phyloP scores from a whole-genome alignment of 2,797 vertebrate species.

The Acanthurus tractus region DNA sequence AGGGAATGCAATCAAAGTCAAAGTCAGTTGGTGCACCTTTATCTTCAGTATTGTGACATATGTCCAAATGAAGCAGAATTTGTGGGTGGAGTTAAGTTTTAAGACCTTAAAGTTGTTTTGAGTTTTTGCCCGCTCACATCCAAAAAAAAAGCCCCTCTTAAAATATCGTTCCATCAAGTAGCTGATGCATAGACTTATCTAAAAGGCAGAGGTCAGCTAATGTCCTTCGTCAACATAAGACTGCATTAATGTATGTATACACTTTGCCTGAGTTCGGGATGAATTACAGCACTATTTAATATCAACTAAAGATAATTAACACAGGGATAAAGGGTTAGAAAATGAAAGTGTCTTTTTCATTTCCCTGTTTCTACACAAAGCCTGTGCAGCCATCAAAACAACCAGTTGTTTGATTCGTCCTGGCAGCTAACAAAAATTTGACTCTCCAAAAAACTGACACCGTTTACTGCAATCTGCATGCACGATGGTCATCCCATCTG shows the following conservation, averaged over 20 bases:
- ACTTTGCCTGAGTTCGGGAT: too few species aligned
- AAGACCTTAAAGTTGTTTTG: conserved; percentile 1
- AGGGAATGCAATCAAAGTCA: neutral
- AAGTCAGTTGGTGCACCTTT: neutral
- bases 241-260: too few species aligned
- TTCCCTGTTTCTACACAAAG: neutral
- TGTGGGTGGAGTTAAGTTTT: conserved; percentile 1
- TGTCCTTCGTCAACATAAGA: too few species aligned
- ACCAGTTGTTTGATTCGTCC: conserved; percentile 19
- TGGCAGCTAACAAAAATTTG: conserved; percentile 5
- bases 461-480: conserved; percentile 6
- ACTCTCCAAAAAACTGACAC: conserved; percentile 9
- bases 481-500: conserved; percentile 21
- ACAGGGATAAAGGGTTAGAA: neutral
- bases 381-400: conserved; percentile 13
- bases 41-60: conserved; percentile 6
- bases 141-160: neutral
- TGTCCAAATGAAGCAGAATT: neutral
- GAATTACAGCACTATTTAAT: too few species aligned
- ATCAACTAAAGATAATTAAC: neutral
- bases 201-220: neutral
- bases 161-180: neutral
- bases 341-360: neutral
- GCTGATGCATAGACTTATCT: neutral
- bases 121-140: neutral